Conservation (phyloP, 2,797 vertebrate species). For the Eulemur rubriventer region DNA sequence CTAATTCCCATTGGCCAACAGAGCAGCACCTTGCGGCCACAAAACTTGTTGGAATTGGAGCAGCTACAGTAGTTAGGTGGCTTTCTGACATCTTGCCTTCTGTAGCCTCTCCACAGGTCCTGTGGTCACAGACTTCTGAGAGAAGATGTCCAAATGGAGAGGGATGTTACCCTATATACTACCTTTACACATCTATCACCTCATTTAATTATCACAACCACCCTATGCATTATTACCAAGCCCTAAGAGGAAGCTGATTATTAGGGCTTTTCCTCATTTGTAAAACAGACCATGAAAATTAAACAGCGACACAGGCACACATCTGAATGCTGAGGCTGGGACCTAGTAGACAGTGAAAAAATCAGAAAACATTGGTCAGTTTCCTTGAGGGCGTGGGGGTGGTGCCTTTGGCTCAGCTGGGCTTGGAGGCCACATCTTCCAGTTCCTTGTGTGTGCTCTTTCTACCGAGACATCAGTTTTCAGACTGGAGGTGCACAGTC, state of each 20-base stretch:
- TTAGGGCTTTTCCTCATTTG: not conserved
- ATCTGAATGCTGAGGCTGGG: not conserved
- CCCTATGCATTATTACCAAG: not conserved
- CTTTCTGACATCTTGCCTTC: not conserved
- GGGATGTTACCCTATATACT: no score
- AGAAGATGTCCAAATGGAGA: not conserved
- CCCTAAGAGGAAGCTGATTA: not conserved
- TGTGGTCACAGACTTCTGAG: not conserved
- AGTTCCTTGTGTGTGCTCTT: not conserved
- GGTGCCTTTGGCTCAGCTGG: not conserved
- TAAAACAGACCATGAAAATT: not conserved
- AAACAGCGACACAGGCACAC: not conserved
- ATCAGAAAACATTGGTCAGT: fast-evolving
- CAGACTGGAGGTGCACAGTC: not conserved
- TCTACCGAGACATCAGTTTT: not conserved
- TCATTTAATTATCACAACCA: not conserved
- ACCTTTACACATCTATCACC: not conserved
- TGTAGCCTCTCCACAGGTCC: not conserved
- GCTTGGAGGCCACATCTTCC: not conserved
- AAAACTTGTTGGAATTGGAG: not conserved
- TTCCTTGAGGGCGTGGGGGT: fast-evolving
- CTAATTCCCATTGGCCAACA: not conserved
- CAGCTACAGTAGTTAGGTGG: not conserved
- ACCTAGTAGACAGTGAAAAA: not conserved
- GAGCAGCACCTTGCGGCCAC: not conserved